phyloP scores from a whole-genome alignment of 1,140 invertebrate genomes.

The Venustaconcha ellipsiformis region DNA sequence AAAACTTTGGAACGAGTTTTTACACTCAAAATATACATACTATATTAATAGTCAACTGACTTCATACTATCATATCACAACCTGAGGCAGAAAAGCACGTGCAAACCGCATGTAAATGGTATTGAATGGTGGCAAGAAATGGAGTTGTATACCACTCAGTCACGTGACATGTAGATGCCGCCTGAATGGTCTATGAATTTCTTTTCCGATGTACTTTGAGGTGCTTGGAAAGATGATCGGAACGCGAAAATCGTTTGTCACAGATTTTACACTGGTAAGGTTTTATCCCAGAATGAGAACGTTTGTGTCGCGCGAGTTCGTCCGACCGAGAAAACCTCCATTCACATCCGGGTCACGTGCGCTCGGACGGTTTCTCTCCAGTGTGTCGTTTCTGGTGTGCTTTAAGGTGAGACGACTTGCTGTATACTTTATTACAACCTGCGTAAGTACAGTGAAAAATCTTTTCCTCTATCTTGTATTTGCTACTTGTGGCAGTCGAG shows the following conservation, averaged over 20 bases:
- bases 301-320: conserved; percentile 81
- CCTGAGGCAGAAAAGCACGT: no score
- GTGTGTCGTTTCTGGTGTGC: conserved; percentile 93
- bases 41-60: no score
- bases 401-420: conserved; percentile 92
- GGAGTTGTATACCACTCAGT: no score
- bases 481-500: conserved; percentile 10
- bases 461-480: conserved; percentile 66
- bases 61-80: no score
- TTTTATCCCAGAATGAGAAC: conserved; percentile 75
- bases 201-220: conserved; percentile 82
- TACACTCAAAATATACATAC: no score
- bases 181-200: neutral
- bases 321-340: conserved; percentile 96
- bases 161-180: no score
- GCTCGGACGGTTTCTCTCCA: conserved; percentile 93
- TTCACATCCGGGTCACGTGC: conserved; percentile 90
- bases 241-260: conserved; percentile 82
- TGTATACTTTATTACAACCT: conserved; percentile 80
- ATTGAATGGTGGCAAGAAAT: no score
- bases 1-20: no score
- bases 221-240: conserved; percentile 78
- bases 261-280: conserved; percentile 75
- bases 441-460: conserved; percentile 77
- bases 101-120: no score